Evolutionary conservation across 2,888 invertebrate species (phyloP).

Genomic region (Tillus elongatus): DNA sequence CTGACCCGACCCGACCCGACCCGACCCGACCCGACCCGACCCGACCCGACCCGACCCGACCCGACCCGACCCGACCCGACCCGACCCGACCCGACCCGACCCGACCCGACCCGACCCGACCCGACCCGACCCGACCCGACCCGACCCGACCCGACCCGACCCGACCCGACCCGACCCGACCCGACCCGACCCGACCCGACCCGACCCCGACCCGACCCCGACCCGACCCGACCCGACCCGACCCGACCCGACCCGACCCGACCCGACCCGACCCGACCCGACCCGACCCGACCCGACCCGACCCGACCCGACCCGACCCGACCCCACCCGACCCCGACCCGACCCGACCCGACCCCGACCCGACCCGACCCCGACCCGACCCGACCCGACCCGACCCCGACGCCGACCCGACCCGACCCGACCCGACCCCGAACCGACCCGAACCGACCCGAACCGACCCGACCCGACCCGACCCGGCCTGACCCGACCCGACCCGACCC

Average conservation of each 20-base stretch:
- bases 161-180: neutral
- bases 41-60: too few species aligned
- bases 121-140: too few species aligned
- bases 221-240: neutral
- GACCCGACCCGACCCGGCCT: too few species aligned
- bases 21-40: neutral
- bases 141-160: neutral
- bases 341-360: too few species aligned
- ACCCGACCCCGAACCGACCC: too few species aligned
- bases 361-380: neutral
- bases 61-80: too few species aligned
- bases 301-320: neutral
- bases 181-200: neutral
- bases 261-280: neutral
- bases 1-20: neutral
- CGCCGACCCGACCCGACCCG: neutral
- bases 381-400: neutral
- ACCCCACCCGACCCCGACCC: too few species aligned
- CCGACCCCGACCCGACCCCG: neutral
- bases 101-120: too few species aligned
- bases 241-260: neutral
- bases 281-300: neutral
- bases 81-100: too few species aligned
- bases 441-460: too few species aligned
- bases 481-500: neutral